Conservation (phyloP, 2,888 invertebrate species). For the Sicus ferrugineus region DNA sequence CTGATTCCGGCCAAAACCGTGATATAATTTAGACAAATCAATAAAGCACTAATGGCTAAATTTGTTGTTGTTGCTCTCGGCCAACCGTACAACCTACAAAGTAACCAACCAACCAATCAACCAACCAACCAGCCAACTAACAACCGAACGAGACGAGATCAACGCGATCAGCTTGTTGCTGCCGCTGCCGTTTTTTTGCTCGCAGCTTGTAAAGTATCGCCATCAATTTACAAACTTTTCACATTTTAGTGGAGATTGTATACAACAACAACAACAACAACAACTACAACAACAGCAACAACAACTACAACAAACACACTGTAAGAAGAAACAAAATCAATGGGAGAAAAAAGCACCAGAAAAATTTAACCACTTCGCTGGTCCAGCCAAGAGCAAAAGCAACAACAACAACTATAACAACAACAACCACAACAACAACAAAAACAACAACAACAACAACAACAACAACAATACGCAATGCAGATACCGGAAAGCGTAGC, state of each 20-base stretch:
- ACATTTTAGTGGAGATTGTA: constrained; percentile 16
- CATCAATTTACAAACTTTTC: constrained; percentile 29
- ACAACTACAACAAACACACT: not conserved
- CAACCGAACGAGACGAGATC: constrained; percentile 15
- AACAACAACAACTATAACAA: not conserved
- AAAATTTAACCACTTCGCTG: too few relatives aligned
- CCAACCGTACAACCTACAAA: not conserved
- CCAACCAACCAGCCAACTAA: not conserved
- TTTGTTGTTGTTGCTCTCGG: constrained; percentile 17
- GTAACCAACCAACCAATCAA: too few relatives aligned
- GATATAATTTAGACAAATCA: constrained; percentile 30
- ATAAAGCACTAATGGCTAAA: constrained; percentile 23
- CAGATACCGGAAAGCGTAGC: too few relatives aligned
- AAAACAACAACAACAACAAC: constrained; percentile 5
- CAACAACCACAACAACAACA: not conserved
- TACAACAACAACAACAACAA: not conserved
- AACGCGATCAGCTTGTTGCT: constrained; percentile 16
- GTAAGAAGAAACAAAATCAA: not conserved
- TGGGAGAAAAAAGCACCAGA: not conserved
- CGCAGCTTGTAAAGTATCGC: constrained; percentile 15
- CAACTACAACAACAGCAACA: not conserved
- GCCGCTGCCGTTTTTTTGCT: constrained; percentile 3
- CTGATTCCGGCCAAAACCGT: constrained; percentile 12
- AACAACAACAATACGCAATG: not conserved
- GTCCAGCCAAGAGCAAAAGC: not conserved